These are phyloP conservation scores for Myocastor coypus DNA, from an alignment of 2,113 vertebrate species.

Conservation along the genomic window DNA sequence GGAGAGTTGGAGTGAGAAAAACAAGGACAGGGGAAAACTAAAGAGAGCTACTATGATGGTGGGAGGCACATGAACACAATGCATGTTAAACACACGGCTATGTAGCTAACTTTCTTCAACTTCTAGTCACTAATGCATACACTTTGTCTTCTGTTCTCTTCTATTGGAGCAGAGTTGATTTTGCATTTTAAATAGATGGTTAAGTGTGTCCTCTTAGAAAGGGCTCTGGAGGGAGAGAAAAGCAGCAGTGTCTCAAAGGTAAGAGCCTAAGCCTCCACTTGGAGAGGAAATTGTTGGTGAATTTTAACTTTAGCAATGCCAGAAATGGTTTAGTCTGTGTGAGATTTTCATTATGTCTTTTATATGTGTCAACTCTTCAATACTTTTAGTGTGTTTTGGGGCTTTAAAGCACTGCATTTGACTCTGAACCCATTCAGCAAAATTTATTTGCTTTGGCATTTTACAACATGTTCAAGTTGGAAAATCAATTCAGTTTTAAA, in stretches of 20 bases:
- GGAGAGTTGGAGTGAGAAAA: background rate
- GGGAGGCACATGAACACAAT: background rate
- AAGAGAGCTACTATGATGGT: no score
- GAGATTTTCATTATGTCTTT: background rate
- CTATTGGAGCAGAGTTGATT: background rate
- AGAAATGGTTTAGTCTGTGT: background rate
- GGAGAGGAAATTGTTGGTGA: background rate
- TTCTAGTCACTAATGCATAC: background rate
- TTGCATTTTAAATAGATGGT: background rate
- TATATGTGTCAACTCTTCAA: background rate
- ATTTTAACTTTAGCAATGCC: background rate
- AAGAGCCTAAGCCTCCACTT: background rate
- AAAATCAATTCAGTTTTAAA: constrained; percentile 1
- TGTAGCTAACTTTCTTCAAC: background rate
- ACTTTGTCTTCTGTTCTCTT: background rate
- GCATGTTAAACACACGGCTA: background rate
- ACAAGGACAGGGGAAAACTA: background rate
- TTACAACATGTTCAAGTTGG: constrained; percentile 7
- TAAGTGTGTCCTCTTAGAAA: background rate
- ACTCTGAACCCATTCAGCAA: constrained; percentile 47
- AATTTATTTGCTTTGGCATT: constrained; percentile 31
- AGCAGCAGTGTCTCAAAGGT: background rate
- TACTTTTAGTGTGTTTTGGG: background rate
- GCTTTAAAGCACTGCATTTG: background rate
- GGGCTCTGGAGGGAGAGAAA: background rate